Conservation (phyloP, 2,888 invertebrate species). For the Allolobophora icterica region DNA sequence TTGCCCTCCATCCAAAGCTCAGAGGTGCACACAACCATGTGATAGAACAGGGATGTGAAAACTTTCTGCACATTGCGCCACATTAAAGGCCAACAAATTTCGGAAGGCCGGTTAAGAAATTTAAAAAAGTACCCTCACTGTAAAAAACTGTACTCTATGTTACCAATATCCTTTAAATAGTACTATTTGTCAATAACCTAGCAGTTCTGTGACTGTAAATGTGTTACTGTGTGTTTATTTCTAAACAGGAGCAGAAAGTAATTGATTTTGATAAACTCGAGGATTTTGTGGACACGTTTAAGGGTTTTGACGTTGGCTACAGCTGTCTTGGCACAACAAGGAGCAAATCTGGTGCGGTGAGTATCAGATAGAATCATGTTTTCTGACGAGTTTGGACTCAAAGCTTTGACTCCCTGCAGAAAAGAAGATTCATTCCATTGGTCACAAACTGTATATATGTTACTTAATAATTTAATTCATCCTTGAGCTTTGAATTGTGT, state of each 20-base stretch:
- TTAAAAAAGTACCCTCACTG: neutral
- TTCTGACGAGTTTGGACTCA: neutral
- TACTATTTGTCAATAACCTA: neutral
- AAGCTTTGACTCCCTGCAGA: neutral
- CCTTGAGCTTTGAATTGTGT: neutral
- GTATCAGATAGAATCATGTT: conserved; percentile 33
- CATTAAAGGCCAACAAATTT: no score
- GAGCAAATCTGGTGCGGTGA: conserved; percentile 67
- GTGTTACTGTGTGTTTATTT: neutral
- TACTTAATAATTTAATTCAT: neutral
- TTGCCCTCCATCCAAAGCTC: no score
- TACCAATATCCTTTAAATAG: neutral
- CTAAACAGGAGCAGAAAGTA: conserved; percentile 50
- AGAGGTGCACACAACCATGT: no score
- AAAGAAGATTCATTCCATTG: no score
- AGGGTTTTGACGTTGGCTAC: conserved; percentile 67
- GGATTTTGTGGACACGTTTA: conserved; percentile 64
- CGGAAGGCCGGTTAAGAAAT: no score
- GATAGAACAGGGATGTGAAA: no score
- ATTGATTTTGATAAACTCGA: conserved; percentile 69
- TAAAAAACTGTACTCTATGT: neutral
- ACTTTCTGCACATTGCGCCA: no score
- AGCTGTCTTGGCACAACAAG: conserved; percentile 69
- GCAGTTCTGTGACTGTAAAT: neutral
- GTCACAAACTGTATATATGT: no score